Conservation (phyloP, 2,888 invertebrate species). For the Apomyelois bistriatella region DNA sequence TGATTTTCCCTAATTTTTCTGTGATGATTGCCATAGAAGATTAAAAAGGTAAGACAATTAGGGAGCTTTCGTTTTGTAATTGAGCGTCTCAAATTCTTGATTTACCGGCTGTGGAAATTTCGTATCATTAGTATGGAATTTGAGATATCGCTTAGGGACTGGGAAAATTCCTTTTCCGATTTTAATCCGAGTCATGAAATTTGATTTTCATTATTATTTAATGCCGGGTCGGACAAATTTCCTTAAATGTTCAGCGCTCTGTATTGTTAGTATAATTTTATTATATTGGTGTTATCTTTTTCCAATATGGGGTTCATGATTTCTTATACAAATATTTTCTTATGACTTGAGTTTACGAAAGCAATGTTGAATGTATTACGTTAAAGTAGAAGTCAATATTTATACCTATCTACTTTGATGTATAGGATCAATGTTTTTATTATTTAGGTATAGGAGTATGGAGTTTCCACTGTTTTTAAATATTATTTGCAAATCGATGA, state of each 20-base stretch:
- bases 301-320: neutral
- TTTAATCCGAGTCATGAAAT: constrained; percentile 11
- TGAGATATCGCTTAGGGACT: neutral
- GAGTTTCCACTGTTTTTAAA: no score
- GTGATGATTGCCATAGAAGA: neutral
- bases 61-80: constrained; percentile 1
- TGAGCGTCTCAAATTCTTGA: constrained; percentile 2
- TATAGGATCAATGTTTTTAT: no score
- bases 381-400: no score
- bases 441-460: no score
- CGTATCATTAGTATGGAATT: constrained; percentile 3
- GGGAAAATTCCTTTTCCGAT: constrained; percentile 10
- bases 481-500: no score
- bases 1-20: neutral
- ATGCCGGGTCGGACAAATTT: neutral
- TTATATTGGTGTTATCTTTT: neutral
- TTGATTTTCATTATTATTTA: constrained; percentile 13
- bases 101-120: neutral
- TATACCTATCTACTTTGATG: no score
- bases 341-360: neutral
- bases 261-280: constrained; percentile 3
- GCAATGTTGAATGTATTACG: constrained; percentile 22
- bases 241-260: neutral
- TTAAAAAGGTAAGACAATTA: constrained; percentile 7
- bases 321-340: neutral